Base-by-base conservation (phyloP, 2,113 vertebrate species). In the Rhinolophus ferrumequinum region DNA sequence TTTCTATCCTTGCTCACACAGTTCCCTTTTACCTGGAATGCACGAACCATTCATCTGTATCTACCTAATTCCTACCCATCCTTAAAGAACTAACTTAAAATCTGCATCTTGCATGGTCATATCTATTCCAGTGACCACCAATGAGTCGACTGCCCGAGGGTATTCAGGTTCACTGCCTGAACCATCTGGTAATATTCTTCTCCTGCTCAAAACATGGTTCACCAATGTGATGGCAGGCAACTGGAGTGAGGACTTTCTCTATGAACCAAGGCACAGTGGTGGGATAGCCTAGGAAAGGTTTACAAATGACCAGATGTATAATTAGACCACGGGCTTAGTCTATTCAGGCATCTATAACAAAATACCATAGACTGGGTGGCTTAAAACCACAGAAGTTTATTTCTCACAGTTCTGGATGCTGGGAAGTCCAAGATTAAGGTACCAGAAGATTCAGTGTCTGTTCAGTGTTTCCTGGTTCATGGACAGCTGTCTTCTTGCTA, bases 281-380 rank as follows among this genome's bases (percentile, higher is more conserved):
- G 54, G 54, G 69, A 90, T 95, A 30, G 66, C 81, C 47, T 38
- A 35, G 50, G 41, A 64, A 94, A 41, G 60, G 6, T 35, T 79
- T 90, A 28, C 79, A 79, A 75, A 79, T 76, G 64, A 54, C 75
- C 75, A 38, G 41, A 4, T 50, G 30, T 15, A 19, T 50, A 47
- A 67, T 94, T 64, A 80, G 64, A 96, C 54, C 50, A 38, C 14
- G 44, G 38, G 24, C 56, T 77, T 77, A 10, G 50, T 58, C 9
- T 33, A 77, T 64, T 73, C 26, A 50, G 66, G 22, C 30, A 58
- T 33, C 93, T 64, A 1, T 64, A 64, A 41, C 47, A 72, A 81
- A 54, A 28, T 50, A 21, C 3, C n/a, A 41, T 12, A 41, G 70
- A 50, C 41, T 44, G n/a, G 2, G 41, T 94, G 54, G n/a, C 10